These are phyloP conservation scores for Polypedilum vanderplanki DNA, from an alignment of 1,140 invertebrate genomes.

Conservation along the genomic window DNA sequence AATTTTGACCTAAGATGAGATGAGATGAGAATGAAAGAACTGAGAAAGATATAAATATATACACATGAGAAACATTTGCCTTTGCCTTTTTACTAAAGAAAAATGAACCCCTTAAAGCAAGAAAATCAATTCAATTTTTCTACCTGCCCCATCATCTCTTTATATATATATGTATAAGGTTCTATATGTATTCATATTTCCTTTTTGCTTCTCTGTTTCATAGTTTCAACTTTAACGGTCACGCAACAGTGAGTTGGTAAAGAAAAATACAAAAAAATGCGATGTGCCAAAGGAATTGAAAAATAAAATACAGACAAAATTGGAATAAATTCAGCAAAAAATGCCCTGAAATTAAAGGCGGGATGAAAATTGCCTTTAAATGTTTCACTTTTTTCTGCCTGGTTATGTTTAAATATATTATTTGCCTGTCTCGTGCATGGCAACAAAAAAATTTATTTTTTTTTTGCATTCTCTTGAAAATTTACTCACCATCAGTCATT, in stretches of 20 bases:
- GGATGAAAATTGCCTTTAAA: constrained; percentile 28
- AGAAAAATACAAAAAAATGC: not conserved
- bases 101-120: constrained; percentile 24
- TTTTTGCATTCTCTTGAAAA: not conserved
- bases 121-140: constrained; percentile 23
- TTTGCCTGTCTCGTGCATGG: constrained; percentile 1
- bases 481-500: constrained; percentile 6
- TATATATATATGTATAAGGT: not conserved
- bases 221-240: constrained; percentile 23
- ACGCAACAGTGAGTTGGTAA: constrained; percentile 26
- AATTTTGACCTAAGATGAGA: too few relatives aligned
- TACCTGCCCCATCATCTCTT: constrained; percentile 15
- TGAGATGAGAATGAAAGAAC: too few relatives aligned
- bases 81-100: not conserved
- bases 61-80: not conserved
- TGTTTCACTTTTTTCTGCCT: not conserved
- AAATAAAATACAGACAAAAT: not conserved
- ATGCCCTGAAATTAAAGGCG: constrained; percentile 24
- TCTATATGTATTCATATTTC: not conserved
- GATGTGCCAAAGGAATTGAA: constrained; percentile 20
- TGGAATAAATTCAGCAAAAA: constrained; percentile 12
- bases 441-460: constrained; percentile 6
- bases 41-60: too few relatives aligned
- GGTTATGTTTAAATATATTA: not conserved
- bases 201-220: not conserved